Conservation (phyloP, 1,140 invertebrate genomes). For the Sipha flava region DNA sequence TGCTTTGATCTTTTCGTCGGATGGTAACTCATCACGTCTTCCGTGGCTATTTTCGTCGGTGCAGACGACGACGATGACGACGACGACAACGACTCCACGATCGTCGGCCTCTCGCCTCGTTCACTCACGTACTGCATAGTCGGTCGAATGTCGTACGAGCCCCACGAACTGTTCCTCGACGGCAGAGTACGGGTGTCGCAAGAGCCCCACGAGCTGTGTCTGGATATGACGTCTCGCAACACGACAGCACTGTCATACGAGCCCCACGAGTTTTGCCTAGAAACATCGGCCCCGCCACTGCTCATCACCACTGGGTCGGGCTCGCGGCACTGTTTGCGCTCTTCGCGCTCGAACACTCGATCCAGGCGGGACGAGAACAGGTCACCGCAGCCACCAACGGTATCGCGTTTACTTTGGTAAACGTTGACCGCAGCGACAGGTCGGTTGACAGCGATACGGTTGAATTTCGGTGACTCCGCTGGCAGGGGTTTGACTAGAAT, state of each 20-base stretch:
- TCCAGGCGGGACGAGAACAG: background rate
- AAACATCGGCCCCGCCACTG: background rate
- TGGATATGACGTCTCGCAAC: constrained; percentile 52
- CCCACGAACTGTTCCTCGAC: constrained; percentile 64
- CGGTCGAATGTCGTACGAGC: constrained; percentile 56
- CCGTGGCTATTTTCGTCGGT: background rate
- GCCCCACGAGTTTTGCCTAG: constrained; percentile 66
- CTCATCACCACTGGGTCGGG: background rate
- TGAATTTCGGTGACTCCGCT: constrained; percentile 28
- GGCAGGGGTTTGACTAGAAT: constrained; percentile 27
- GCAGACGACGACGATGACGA: background rate
- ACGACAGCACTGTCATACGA: constrained; percentile 64
- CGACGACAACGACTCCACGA: background rate
- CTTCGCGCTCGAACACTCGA: constrained; percentile 34
- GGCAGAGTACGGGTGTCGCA: constrained; percentile 52
- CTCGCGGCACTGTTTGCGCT: constrained; percentile 41
- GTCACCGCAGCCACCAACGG: too few relatives aligned
- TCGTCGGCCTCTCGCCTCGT: background rate
- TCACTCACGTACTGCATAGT: constrained; percentile 41
- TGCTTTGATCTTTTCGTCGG: background rate
- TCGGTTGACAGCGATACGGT: constrained; percentile 5
- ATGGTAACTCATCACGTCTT: background rate
- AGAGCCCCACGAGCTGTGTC: constrained; percentile 75
- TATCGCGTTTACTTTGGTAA: constrained; percentile 5
- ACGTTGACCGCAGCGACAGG: background rate